Evolutionary conservation across 2,797 vertebrate genomes (phyloP).

Genomic region (Jordanella pulchra): DNA sequence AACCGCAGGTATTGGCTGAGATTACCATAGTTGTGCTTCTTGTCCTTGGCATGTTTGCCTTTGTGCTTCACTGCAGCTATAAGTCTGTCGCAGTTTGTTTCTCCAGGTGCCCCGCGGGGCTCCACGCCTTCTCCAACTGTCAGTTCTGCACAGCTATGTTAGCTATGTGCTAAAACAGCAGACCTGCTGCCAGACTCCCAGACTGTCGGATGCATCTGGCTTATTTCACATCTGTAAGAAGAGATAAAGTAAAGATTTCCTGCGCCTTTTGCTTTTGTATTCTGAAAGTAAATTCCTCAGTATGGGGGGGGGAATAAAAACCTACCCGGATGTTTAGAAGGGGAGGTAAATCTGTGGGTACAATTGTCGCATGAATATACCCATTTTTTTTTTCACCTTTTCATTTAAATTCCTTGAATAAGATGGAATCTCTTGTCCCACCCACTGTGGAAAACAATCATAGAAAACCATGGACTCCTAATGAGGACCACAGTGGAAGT

Average conservation of each 20-base stretch:
- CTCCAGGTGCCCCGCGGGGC: slow-evolving; percentile 58
- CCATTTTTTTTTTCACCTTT: slow-evolving; percentile 20
- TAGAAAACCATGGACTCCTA: slow-evolving; percentile 14
- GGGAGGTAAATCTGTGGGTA: slow-evolving; percentile 31
- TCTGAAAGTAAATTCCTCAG: not conserved
- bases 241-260: slow-evolving; percentile 20
- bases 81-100: slow-evolving; percentile 32
- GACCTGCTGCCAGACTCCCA: slow-evolving; percentile 53
- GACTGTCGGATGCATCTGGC: slow-evolving; percentile 46
- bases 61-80: not conserved
- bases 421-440: slow-evolving; percentile 19
- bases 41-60: slow-evolving; percentile 6
- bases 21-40: slow-evolving; percentile 18
- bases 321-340: not conserved
- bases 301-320: too few species aligned
- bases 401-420: slow-evolving; percentile 29
- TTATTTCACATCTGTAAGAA: slow-evolving; percentile 21
- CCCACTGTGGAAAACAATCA: slow-evolving; percentile 27
- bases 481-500: slow-evolving; percentile 19
- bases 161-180: slow-evolving; percentile 63
- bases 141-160: slow-evolving; percentile 50
- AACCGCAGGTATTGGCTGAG: slow-evolving; percentile 27
- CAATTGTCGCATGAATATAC: slow-evolving; percentile 16
- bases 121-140: slow-evolving; percentile 12
- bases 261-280: slow-evolving; percentile 1